Evolutionary conservation across 2,888 invertebrate genomes (phyloP).

Genomic region (Euplagia quadripunctaria): DNA sequence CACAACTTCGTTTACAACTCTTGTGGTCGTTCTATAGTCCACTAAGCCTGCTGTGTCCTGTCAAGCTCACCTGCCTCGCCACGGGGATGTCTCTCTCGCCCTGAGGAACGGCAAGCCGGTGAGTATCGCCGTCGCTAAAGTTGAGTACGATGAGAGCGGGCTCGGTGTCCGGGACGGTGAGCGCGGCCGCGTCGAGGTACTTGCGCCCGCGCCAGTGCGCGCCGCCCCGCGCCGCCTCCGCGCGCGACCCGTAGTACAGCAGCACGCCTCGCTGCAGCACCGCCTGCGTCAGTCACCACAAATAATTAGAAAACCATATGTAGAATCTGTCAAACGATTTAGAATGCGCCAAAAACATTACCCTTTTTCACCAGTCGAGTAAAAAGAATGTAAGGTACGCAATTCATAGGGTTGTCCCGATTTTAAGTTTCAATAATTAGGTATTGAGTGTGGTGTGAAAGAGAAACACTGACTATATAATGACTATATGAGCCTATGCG

Average conservation of each 20-base stretch:
- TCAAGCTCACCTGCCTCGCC: constrained; percentile 74
- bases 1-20: too few relatives aligned
- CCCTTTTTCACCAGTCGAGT: too few relatives aligned
- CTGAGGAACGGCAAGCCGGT: constrained; percentile 82
- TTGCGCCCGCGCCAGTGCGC: constrained; percentile 88
- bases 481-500: too few relatives aligned
- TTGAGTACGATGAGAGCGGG: constrained; percentile 80
- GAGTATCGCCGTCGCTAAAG: constrained; percentile 88
- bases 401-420: too few relatives aligned
- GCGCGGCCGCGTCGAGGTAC: constrained; percentile 89
- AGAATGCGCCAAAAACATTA: too few relatives aligned
- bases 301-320: too few relatives aligned
- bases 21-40: background rate
- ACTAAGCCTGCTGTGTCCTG: background rate
- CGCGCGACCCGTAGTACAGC: constrained; percentile 88
- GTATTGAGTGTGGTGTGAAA: too few relatives aligned
- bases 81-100: constrained; percentile 66
- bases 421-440: too few relatives aligned
- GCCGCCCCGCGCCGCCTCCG: constrained; percentile 88
- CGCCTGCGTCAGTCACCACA: constrained; percentile 67
- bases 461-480: too few relatives aligned
- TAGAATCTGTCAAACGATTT: too few relatives aligned
- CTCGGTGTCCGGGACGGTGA: constrained; percentile 77
- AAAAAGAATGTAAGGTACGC: too few relatives aligned
- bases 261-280: constrained; percentile 90